These are phyloP conservation scores for Thalassaphorura encarpata DNA, from an alignment of 1,140 invertebrate genomes.

Conservation along the genomic window DNA sequence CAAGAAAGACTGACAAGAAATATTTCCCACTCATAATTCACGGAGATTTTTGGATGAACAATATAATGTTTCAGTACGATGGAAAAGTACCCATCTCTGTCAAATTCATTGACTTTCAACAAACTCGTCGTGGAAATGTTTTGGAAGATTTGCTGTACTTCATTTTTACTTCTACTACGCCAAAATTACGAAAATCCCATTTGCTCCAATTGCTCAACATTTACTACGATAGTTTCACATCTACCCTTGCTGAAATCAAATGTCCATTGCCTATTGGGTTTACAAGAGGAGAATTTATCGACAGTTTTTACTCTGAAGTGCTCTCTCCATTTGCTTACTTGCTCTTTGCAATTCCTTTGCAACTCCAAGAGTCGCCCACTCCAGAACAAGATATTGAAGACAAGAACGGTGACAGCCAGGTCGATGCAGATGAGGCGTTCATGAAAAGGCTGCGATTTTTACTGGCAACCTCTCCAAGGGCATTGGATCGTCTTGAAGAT, in stretches of 20 bases:
- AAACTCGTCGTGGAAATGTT: conserved; percentile 36
- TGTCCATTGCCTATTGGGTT: conserved; percentile 3
- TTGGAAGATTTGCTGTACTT: conserved; percentile 26
- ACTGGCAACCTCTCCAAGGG: conserved; percentile 1
- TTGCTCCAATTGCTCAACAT: conserved; percentile 1
- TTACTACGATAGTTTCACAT: conserved; percentile 16
- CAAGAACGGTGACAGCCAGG: background rate
- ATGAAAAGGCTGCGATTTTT: background rate
- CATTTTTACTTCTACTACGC: conserved; percentile 19
- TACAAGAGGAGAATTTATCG: conserved; percentile 9
- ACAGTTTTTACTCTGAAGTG: conserved; percentile 5
- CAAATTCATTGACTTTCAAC: conserved; percentile 54
- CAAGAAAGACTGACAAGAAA: conserved; percentile 1
- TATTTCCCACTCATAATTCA: conserved; percentile 42
- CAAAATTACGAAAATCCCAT: conserved; percentile 20
- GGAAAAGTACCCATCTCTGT: conserved; percentile 38
- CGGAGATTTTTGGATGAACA: conserved; percentile 55
- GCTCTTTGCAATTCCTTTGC: conserved; percentile 18
- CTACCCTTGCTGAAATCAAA: background rate
- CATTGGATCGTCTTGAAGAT: background rate
- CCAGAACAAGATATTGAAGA: background rate
- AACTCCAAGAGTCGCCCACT: conserved; percentile 7
- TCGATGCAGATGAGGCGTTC: background rate
- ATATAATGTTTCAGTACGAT: conserved; percentile 52
- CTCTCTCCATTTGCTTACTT: background rate